These are phyloP conservation scores for Cacoxenus indagator DNA, from an alignment of 2,888 invertebrate genomes.

Conservation along the genomic window DNA sequence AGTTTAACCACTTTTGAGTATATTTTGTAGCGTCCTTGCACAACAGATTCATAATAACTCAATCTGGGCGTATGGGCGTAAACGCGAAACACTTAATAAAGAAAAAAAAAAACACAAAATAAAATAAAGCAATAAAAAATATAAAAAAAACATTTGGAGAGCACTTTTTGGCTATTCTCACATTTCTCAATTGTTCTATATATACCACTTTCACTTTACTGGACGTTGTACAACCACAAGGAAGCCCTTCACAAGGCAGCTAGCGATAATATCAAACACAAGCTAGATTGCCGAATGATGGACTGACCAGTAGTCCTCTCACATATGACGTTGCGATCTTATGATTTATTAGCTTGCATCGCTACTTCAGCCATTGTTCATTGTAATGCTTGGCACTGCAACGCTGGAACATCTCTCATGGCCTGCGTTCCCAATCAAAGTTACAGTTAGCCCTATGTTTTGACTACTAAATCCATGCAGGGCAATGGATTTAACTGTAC, in stretches of 20 bases:
- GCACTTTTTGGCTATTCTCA: background rate
- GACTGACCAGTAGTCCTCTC: constrained; percentile 64
- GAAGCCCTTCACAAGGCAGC: constrained; percentile 72
- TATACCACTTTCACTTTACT: background rate
- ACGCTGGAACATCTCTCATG: no score
- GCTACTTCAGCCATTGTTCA: background rate
- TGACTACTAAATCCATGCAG: no score
- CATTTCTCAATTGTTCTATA: no score
- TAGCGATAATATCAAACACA: constrained; percentile 58
- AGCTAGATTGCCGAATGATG: constrained; percentile 70
- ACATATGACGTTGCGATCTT: no score
- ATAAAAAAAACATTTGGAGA: background rate
- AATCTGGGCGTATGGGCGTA: no score
- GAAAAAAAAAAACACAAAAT: background rate
- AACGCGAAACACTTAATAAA: background rate
- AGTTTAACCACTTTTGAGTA: no score
- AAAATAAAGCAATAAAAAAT: background rate
- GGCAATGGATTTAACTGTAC: no score
- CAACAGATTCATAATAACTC: no score
- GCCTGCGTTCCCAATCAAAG: no score
- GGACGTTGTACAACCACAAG: constrained; percentile 63
- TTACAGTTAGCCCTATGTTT: no score
- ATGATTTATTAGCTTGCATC: background rate
- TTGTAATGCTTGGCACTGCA: background rate
- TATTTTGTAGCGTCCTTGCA: no score